Base-by-base conservation (phyloP, 2,888 invertebrate genomes). In the Tachystola acroxantha region DNA sequence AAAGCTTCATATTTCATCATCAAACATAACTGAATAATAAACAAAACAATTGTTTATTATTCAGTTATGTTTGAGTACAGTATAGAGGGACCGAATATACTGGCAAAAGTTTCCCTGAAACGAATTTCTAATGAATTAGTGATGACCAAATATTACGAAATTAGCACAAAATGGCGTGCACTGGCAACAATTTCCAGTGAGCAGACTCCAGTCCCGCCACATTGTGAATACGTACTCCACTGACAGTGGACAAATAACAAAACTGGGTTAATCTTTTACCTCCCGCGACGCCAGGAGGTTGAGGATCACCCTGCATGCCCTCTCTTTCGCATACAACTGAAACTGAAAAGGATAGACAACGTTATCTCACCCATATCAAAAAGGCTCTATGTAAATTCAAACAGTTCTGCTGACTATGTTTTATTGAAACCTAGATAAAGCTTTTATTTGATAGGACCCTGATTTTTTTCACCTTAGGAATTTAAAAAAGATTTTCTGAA, bases 191-290 rank as follows among this genome's bases (percentile, higher is more conserved):
- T 16, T 11, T n/a, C 13, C 32, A 24, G 22, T 32, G n/a, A 22
- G 32, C 65, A 77, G 78, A 79, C 79, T 79, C 66, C 66, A 16
- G 16, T 16, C 16, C 16, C 63, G 76, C 77, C 77, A 75, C 79
- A 81, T 82, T 82, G 85, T 84, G 82, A 82, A 79, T 79, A 79
- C 77, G 79, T 79, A 85, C 85, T 84, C 81, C 68, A 81, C 84
- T 85, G 85, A 82, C 85, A 85, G 81, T 85, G 85, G 85, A 86
- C 85, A 86, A 86, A 86, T 85, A 85, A 85, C 85, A 82, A 84
- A 85, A 86, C 85, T 86, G 80, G 85, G 85, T 86, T 86, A 86
- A 86, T 85, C 85, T 85, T 84, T 84, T 75, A 75, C 85, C 85
- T 74, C 85, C 85, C 82, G 76, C 66, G 45, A 66, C 51, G 63